Conservation (phyloP, 1,140 invertebrate species). For the Drepana arcuata region DNA sequence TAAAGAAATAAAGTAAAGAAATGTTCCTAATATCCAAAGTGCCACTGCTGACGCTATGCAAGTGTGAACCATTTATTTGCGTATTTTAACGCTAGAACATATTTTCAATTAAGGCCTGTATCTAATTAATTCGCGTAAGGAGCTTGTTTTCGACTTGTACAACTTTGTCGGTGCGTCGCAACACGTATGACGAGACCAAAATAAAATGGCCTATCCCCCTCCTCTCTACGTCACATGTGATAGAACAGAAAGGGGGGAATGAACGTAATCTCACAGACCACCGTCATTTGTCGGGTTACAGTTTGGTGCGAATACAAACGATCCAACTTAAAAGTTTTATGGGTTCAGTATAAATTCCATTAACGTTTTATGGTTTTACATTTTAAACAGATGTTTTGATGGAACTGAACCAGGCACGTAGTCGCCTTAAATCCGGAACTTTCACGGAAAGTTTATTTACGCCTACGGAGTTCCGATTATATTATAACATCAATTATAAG, state of each 20-base stretch:
- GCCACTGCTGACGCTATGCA: constrained; percentile 8
- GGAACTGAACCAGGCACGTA: background rate
- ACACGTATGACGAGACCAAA: constrained; percentile 28
- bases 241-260: too few species aligned
- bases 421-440: too few species aligned
- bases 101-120: constrained; percentile 39
- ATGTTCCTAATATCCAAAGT: too few species aligned
- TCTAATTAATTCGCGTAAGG: constrained; percentile 45
- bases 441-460: too few species aligned
- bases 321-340: constrained; percentile 60
- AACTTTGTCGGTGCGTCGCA: constrained; percentile 26
- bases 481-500: too few species aligned
- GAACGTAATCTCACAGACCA: constrained; percentile 12
- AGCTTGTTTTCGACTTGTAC: constrained; percentile 33
- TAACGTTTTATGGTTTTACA: constrained; percentile 56
- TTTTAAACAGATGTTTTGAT: constrained; percentile 43
- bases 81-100: constrained; percentile 30
- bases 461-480: too few species aligned
- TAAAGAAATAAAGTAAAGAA: too few species aligned
- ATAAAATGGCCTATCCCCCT: constrained; percentile 11
- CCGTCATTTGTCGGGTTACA: constrained; percentile 19
- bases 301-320: constrained; percentile 48
- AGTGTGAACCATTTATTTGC: constrained; percentile 22
- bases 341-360: constrained; percentile 58
- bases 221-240: too few species aligned